Evolutionary conservation across 2,797 vertebrate species (phyloP).

Genomic region (Vespertilio murinus): DNA sequence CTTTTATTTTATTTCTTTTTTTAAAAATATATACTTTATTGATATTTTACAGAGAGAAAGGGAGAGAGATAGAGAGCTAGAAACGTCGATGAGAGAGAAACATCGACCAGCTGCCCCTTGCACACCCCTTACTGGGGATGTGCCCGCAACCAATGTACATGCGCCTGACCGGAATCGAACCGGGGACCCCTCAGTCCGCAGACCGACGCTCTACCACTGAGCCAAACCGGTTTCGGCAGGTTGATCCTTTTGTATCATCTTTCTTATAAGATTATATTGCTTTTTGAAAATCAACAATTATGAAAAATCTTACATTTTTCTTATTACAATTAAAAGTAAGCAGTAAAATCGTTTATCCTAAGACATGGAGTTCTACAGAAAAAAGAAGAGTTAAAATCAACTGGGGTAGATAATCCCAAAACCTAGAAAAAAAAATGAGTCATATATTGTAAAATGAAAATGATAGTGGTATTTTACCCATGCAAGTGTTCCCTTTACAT

Average conservation of each 20-base stretch:
- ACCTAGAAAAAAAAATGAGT: background rate
- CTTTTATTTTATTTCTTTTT: no score
- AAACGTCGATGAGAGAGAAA: no score
- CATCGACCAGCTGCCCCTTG: no score
- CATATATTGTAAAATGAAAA: background rate
- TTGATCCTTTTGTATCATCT: background rate
- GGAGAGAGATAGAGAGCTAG: no score
- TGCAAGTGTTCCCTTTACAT: background rate
- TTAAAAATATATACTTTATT: no score
- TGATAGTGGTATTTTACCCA: background rate
- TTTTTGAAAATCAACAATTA: slow-evolving; percentile 4
- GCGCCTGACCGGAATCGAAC: no score
- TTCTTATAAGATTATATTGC: background rate
- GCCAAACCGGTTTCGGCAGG: no score
- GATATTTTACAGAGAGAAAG: no score
- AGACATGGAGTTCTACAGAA: background rate
- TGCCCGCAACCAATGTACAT: no score
- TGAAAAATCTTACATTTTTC: background rate
- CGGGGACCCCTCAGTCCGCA: no score
- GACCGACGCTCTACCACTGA: no score
- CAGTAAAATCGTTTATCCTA: background rate
- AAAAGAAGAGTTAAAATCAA: background rate
- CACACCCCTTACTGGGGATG: no score
- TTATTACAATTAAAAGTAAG: slow-evolving; percentile 2
- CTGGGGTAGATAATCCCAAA: background rate